phyloP scores from a whole-genome alignment of 1,140 invertebrate species.

The Lasioglossum albipes region DNA sequence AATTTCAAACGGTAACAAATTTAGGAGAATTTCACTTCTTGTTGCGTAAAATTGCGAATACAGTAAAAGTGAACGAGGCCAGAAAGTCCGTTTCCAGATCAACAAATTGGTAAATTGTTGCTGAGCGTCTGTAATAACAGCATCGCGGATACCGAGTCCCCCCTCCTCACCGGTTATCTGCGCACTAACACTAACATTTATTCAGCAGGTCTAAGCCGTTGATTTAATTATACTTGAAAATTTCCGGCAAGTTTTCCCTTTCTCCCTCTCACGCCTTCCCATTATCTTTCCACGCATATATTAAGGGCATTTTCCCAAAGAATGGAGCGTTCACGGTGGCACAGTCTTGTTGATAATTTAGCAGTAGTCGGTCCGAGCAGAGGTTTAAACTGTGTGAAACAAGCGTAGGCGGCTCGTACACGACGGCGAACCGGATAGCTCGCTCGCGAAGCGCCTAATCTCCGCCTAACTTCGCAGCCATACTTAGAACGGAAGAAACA shows the following conservation, averaged over 20 bases:
- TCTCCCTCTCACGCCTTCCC: no score
- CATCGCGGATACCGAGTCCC: not conserved
- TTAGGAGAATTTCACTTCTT: no score
- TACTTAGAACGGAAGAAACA: conserved; percentile 64
- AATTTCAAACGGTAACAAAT: no score
- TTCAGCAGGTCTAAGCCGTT: not conserved
- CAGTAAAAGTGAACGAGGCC: not conserved
- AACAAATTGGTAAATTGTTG: not conserved
- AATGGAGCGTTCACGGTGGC: not conserved
- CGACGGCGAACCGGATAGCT: not conserved
- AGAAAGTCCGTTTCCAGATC: not conserved
- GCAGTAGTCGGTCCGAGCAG: conserved; percentile 4
- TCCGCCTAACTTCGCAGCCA: conserved; percentile 53
- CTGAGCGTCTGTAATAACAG: not conserved
- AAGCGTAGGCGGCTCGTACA: conserved; percentile 29
- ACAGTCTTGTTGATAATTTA: conserved; percentile 43
- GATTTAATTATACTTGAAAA: conserved; percentile 25
- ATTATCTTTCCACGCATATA: conserved; percentile 20
- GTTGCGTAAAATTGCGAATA: no score
- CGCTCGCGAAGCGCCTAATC: conserved; percentile 57
- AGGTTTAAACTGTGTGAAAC: conserved; percentile 41
- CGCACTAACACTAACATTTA: not conserved
- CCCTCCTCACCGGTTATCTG: not conserved
- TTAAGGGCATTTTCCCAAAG: conserved; percentile 20
- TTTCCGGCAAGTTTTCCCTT: not conserved